A percentile compares a stretch with the other conserved stretches of the same genome.
These are phyloP conservation scores for Craterocephalus amniculus DNA, from an alignment of 2,797 vertebrate species.

Conservation along the genomic window DNA sequence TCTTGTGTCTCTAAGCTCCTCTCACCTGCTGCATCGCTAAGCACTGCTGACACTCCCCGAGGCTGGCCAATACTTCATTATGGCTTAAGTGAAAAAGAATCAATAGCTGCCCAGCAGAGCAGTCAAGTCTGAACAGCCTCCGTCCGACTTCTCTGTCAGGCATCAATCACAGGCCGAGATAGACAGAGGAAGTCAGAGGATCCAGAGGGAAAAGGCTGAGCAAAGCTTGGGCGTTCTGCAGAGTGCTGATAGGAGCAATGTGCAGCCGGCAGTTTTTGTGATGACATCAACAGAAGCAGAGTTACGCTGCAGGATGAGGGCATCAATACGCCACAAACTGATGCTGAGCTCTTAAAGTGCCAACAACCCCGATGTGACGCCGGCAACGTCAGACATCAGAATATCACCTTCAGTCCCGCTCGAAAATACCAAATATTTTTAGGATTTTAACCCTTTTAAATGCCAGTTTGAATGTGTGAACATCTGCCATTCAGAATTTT, in stretches of 20 bases:
- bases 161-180: conserved; percentile 56
- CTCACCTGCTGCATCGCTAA: conserved; percentile 64
- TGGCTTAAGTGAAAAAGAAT: conserved; percentile 67
- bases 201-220: conserved; percentile 25
- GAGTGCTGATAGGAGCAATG: conserved; percentile 35
- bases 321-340: conserved; percentile 5
- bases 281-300: conserved; percentile 53
- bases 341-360: conserved; percentile 20
- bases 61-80: conserved; percentile 74
- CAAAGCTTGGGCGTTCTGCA: conserved; percentile 23
- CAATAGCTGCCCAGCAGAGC: conserved; percentile 56
- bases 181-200: conserved; percentile 6
- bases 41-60: conserved; percentile 59
- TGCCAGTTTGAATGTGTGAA: too few species aligned
- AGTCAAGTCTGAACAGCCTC: conserved; percentile 29
- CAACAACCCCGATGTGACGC: neutral
- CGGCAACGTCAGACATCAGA: conserved; percentile 13
- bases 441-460: too few species aligned
- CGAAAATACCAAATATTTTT: too few species aligned
- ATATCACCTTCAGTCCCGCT: too few species aligned
- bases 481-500: too few species aligned
- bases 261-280: conserved; percentile 41
- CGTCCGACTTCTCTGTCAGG: conserved; percentile 42
- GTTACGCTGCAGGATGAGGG: conserved; percentile 36
- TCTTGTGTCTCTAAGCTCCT: conserved; percentile 28